Conservation (phyloP, 2,113 vertebrate genomes). For the Martes martes region DNA sequence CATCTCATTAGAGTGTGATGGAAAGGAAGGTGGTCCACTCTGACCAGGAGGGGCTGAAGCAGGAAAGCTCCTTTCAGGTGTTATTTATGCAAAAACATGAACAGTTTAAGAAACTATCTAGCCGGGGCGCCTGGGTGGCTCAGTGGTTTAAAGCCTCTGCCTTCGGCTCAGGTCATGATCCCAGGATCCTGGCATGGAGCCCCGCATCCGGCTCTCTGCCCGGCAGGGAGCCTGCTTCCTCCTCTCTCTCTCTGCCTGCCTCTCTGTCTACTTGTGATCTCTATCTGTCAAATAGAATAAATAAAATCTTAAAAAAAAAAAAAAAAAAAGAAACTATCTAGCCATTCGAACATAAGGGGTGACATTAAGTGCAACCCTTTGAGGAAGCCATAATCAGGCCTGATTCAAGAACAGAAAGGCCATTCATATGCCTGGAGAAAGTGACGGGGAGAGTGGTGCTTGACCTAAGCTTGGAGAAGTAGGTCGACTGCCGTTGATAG, state of each 20-base stretch:
- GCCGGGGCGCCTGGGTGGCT: no score
- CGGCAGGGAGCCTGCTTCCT: no score
- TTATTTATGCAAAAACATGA: neutral
- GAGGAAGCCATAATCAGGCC: neutral
- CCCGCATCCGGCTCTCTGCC: no score
- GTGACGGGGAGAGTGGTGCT: neutral
- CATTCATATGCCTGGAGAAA: neutral
- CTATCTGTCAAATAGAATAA: no score
- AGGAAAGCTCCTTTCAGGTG: neutral
- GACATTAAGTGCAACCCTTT: neutral
- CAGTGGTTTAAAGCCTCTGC: no score
- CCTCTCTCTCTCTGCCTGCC: no score
- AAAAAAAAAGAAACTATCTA: neutral
- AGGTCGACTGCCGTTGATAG: rapidly evolving
- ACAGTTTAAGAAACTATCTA: neutral
- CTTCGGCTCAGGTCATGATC: no score
- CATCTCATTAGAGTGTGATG: neutral
- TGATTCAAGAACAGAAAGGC: neutral
- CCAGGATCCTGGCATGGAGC: no score
- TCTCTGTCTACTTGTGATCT: no score
- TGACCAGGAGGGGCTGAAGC: neutral
- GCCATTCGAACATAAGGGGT: neutral
- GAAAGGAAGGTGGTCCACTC: neutral
- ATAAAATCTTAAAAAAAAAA: no score
- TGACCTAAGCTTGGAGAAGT: neutral